phyloP scores from a whole-genome alignment of 2,113 vertebrate genomes.

The Leptosomus discolor region DNA sequence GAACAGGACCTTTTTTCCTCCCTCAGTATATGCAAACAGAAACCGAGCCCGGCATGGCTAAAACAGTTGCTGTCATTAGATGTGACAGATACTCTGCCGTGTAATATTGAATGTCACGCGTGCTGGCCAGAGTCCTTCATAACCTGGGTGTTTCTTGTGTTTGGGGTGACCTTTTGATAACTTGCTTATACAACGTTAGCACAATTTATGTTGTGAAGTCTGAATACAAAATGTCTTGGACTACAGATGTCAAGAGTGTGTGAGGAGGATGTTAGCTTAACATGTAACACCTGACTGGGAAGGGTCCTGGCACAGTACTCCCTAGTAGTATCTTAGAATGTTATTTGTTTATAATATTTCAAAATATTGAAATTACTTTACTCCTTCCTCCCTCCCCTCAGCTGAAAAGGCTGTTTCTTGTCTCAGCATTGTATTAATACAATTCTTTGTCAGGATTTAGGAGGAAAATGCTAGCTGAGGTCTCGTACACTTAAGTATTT shows the following conservation, averaged over 20 bases:
- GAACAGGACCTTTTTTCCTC: not conserved
- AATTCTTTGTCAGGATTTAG: not conserved
- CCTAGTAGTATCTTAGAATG: not conserved
- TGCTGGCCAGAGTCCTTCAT: not conserved
- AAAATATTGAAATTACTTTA: not conserved
- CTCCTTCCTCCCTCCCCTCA: not conserved
- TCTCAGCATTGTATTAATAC: not conserved
- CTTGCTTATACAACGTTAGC: not conserved
- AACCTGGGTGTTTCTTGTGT: not conserved
- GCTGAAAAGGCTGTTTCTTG: not conserved
- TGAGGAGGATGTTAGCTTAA: not conserved
- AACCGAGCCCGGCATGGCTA: not conserved
- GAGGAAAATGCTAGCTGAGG: not conserved
- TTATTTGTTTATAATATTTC: not conserved
- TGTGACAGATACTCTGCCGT: not conserved
- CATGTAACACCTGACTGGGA: constrained; percentile 1
- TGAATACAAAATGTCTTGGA: not conserved
- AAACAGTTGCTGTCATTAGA: not conserved
- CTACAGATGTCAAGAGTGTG: not conserved
- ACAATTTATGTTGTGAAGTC: not conserved
- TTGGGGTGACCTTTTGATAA: not conserved
- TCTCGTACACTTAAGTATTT: not conserved
- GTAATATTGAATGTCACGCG: not conserved
- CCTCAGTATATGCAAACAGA: not conserved
- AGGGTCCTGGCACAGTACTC: not conserved